A percentile compares a stretch with the other conserved stretches of the same genome.
Evolutionary conservation across 2,113 vertebrate species (phyloP).

Genomic region (Ranitomeya imitator): DNA sequence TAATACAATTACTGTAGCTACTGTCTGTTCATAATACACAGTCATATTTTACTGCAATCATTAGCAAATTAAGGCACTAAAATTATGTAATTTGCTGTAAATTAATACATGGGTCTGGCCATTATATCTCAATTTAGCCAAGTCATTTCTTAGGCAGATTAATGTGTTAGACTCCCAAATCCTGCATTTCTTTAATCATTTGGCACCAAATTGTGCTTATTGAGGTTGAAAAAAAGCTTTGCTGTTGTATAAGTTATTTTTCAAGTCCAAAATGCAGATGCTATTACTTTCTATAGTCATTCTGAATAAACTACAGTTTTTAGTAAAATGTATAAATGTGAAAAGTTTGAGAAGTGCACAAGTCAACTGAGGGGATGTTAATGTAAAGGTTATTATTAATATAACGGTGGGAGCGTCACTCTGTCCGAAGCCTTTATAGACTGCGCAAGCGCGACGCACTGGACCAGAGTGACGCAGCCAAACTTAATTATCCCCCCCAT

Average conservation of each 20-base stretch:
- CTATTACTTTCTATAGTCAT: not conserved
- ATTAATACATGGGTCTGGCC: conserved; percentile 15
- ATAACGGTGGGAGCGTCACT: no score
- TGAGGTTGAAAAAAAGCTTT: not conserved
- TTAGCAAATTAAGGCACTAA: conserved; percentile 9
- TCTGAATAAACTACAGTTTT: not conserved
- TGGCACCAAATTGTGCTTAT: conserved; percentile 40
- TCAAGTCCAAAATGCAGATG: not conserved
- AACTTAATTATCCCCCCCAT: no score
- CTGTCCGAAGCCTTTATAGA: no score
- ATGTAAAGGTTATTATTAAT: no score
- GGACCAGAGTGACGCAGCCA: no score
- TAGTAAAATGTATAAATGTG: not conserved
- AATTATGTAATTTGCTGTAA: conserved; percentile 39
- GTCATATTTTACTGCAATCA: conserved; percentile 38
- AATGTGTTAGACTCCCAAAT: no score
- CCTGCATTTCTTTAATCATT: conserved; percentile 31
- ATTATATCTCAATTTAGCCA: conserved; percentile 38
- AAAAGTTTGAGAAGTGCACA: no score
- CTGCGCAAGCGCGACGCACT: no score
- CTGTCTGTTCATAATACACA: not conserved
- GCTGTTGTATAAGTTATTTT: conserved; percentile 1
- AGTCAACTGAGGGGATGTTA: no score
- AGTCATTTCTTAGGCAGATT: no score
- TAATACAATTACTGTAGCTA: not conserved